phyloP scores from a whole-genome alignment of 1,140 invertebrate genomes.

The Ruditapes philippinarum region DNA sequence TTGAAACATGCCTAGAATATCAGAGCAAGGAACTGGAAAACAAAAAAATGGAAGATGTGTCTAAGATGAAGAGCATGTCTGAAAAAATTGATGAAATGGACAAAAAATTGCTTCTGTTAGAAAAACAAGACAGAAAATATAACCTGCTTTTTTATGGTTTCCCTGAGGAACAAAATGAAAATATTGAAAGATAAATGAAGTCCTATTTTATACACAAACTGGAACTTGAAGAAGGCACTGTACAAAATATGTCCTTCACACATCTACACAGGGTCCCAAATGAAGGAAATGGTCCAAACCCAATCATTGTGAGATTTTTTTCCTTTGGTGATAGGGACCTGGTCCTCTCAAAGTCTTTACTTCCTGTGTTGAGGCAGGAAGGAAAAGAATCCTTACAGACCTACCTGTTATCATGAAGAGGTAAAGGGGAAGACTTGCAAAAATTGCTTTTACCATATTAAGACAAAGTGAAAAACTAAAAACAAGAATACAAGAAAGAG shows the following conservation, averaged over 20 bases:
- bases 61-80: background rate
- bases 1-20: background rate
- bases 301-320: background rate
- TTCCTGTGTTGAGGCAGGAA: background rate
- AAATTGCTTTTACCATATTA: background rate
- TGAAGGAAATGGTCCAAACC: background rate
- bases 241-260: background rate
- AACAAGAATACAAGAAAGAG: background rate
- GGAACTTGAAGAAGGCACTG: background rate
- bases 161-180: background rate
- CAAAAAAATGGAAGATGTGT: background rate
- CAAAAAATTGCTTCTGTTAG: background rate
- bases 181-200: background rate
- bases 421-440: background rate
- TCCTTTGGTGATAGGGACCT: background rate
- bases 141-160: constrained; percentile 1
- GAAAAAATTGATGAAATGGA: background rate
- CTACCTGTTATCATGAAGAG: background rate
- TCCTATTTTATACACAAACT: background rate
- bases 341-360: background rate
- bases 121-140: background rate
- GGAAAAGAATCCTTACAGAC: background rate
- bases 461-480: background rate
- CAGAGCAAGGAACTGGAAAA: background rate
- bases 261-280: background rate